Percentiles rank a stretch among this genome's conserved stretches.
phyloP scores from a whole-genome alignment of 2,113 vertebrate species.

The Rutilus rutilus region DNA sequence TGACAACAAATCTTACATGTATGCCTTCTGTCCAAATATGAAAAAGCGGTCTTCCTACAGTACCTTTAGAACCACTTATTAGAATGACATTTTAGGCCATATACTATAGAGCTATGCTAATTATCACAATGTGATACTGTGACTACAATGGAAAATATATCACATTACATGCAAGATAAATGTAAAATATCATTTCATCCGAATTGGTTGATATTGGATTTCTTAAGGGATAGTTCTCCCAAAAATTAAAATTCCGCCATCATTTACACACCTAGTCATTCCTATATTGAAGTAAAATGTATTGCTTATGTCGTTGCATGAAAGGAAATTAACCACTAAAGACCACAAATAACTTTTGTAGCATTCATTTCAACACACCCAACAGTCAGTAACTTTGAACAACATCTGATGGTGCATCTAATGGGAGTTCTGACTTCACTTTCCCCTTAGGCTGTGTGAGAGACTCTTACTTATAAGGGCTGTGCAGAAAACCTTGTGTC shows the following conservation, averaged over 20 bases:
- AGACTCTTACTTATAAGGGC: conserved; percentile 4
- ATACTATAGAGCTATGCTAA: neutral
- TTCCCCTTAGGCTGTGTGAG: neutral
- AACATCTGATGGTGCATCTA: conserved; percentile 10
- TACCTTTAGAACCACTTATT: neutral
- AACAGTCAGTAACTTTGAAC: neutral
- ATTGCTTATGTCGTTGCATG: neutral
- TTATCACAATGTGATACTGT: neutral
- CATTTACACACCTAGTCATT: neutral
- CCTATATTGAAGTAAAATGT: no score
- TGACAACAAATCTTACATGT: neutral
- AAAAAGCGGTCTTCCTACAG: neutral
- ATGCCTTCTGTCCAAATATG: neutral
- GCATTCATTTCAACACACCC: neutral
- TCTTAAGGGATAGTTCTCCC: neutral
- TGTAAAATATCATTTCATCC: neutral
- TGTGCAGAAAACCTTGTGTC: conserved; percentile 10
- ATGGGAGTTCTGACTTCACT: conserved; percentile 1
- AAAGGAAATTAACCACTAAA: neutral
- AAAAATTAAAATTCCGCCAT: neutral
- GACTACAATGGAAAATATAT: neutral
- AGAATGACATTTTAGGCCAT: neutral
- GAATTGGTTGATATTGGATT: neutral
- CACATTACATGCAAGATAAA: neutral
- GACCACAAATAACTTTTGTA: neutral